A percentile compares a stretch with the other conserved stretches of the same genome.
These are phyloP conservation scores for Leptodirus hochenwartii DNA, from an alignment of 2,888 invertebrate genomes.

Conservation along the genomic window DNA sequence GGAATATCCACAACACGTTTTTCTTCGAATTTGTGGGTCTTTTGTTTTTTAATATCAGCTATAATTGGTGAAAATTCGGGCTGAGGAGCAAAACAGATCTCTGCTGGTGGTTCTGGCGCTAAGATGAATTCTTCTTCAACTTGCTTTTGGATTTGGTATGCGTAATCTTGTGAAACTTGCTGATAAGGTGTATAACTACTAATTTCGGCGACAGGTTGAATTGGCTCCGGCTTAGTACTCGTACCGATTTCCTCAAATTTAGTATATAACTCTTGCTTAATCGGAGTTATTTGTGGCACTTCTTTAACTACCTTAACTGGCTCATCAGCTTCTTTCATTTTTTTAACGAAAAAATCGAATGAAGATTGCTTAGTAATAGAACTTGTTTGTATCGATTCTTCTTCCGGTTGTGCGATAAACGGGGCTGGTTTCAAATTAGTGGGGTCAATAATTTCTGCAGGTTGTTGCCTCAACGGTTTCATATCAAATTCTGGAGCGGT, in stretches of 20 bases:
- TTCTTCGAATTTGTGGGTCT: too few relatives aligned
- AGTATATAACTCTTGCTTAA: constrained; percentile 25
- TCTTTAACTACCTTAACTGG: constrained; percentile 24
- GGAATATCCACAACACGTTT: too few relatives aligned
- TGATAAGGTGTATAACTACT: too few relatives aligned
- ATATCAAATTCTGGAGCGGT: constrained; percentile 15
- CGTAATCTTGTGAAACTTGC: too few relatives aligned
- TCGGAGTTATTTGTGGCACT: constrained; percentile 18
- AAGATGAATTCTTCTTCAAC: constrained; percentile 32
- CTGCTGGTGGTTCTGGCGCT: constrained; percentile 50
- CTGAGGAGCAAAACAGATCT: constrained; percentile 44
- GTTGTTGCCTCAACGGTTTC: constrained; percentile 10
- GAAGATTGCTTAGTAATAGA: constrained; percentile 46
- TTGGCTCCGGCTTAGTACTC: neutral
- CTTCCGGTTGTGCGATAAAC: constrained; percentile 10
- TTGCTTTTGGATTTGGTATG: too few relatives aligned
- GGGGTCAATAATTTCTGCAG: constrained; percentile 6
- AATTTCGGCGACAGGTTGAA: too few relatives aligned
- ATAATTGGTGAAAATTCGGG: too few relatives aligned
- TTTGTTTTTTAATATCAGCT: too few relatives aligned
- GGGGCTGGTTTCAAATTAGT: constrained; percentile 7
- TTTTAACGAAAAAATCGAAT: constrained; percentile 45
- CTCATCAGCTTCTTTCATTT: constrained; percentile 34
- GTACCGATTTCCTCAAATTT: constrained; percentile 23
- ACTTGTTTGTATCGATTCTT: constrained; percentile 31